A percentile compares a stretch with the other conserved stretches of the same genome.
Conservation (phyloP, 2,888 invertebrate genomes). For the Caenorhabditis panamensis region DNA sequence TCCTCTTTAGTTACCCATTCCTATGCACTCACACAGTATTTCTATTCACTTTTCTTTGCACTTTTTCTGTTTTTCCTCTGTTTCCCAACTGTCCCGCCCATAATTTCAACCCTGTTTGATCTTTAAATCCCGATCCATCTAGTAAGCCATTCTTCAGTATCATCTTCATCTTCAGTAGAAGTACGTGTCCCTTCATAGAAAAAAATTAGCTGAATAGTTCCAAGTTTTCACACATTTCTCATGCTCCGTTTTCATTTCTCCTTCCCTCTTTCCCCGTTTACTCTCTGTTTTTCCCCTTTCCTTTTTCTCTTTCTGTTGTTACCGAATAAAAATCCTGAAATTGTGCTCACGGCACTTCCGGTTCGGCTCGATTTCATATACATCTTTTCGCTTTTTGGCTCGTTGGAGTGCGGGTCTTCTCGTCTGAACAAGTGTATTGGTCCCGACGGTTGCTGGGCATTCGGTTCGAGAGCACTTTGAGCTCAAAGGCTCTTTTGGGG, state of each 20-base stretch:
- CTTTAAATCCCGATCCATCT: not conserved
- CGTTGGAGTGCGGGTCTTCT: not conserved
- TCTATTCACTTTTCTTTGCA: constrained; percentile 22
- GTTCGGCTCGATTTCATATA: constrained; percentile 14
- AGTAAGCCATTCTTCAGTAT: not conserved
- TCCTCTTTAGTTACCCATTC: constrained; percentile 2
- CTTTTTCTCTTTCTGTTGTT: not conserved
- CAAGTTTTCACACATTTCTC: not conserved
- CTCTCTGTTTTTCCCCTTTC: not conserved
- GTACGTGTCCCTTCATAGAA: not conserved
- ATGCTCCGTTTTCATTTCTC: not conserved
- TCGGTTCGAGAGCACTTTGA: too few relatives aligned
- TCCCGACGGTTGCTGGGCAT: too few relatives aligned
- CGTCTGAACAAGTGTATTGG: not conserved
- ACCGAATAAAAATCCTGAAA: not conserved
- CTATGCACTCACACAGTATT: constrained; percentile 14
- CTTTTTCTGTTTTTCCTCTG: not conserved
- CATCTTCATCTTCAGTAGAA: not conserved
- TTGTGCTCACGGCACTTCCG: not conserved
- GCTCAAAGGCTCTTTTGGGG: too few relatives aligned
- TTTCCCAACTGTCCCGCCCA: not conserved
- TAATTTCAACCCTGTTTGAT: constrained; percentile 3
- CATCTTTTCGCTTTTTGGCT: not conserved
- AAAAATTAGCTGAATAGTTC: not conserved
- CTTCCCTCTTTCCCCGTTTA: too few relatives aligned